phyloP scores from a whole-genome alignment of 2,113 vertebrate genomes.

The Arenaria interpres region DNA sequence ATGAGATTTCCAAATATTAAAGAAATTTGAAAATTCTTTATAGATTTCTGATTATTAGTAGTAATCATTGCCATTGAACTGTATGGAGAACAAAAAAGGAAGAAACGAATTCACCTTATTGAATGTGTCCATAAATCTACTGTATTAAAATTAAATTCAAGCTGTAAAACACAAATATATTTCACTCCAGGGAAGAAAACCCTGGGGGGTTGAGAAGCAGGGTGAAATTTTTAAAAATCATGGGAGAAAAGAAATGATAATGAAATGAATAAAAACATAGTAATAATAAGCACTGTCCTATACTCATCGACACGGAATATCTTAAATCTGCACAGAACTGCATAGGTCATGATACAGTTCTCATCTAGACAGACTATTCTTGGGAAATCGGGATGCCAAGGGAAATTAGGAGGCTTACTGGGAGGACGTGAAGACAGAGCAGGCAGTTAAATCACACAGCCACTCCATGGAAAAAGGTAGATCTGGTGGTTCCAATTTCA shows the following conservation, averaged over 20 bases:
- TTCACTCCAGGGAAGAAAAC: neutral
- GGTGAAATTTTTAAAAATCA: neutral
- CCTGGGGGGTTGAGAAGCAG: neutral
- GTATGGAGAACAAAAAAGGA: neutral
- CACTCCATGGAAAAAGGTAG: neutral
- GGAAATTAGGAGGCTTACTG: accelerated
- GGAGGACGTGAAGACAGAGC: neutral
- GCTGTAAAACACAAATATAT: neutral
- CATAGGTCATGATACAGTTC: neutral
- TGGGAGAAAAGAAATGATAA: neutral
- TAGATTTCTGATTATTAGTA: neutral
- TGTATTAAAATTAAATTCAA: neutral
- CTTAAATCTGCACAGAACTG: neutral
- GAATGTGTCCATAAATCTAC: neutral
- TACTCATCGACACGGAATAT: neutral
- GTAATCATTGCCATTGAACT: neutral
- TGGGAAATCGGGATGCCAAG: neutral
- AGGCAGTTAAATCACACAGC: neutral
- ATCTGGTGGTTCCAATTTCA: neutral
- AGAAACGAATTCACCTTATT: neutral
- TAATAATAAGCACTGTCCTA: neutral
- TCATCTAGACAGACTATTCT: neutral
- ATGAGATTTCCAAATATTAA: neutral
- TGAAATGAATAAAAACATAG: neutral
- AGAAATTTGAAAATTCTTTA: neutral